Conservation (phyloP, 2,797 vertebrate genomes). For the Neosilurus mollespiculum region DNA sequence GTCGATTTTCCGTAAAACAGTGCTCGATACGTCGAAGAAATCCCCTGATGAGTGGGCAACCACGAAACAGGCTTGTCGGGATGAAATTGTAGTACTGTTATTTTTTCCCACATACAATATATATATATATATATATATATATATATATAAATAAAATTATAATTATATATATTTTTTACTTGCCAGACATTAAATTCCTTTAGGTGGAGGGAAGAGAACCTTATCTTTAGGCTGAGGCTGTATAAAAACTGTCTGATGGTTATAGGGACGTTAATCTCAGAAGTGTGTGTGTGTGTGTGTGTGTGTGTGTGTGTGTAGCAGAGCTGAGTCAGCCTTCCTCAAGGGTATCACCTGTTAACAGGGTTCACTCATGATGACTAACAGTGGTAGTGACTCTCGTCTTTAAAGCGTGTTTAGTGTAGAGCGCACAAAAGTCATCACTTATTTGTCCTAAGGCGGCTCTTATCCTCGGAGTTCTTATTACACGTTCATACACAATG, state of each 20-base stretch:
- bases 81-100: too few relatives aligned
- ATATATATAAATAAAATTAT: too few relatives aligned
- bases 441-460: constrained; percentile 8
- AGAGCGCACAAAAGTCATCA: not conserved
- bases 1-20: too few relatives aligned
- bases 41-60: too few relatives aligned
- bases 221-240: constrained; percentile 17
- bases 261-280: constrained; percentile 19
- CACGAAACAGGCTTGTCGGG: too few relatives aligned
- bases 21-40: too few relatives aligned
- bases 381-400: constrained; percentile 31
- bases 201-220: constrained; percentile 11
- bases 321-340: constrained; percentile 60
- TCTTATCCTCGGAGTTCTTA: constrained; percentile 4
- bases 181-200: constrained; percentile 20
- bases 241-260: not conserved
- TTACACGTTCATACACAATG: not conserved
- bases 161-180: not conserved
- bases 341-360: constrained; percentile 46
- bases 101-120: too few relatives aligned
- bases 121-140: too few relatives aligned
- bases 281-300: constrained; percentile 35
- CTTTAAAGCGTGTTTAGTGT: constrained; percentile 37
- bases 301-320: constrained; percentile 26
- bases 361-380: constrained; percentile 58